Conservation (phyloP, 1,140 invertebrate species). For the Caerostris darwini region DNA sequence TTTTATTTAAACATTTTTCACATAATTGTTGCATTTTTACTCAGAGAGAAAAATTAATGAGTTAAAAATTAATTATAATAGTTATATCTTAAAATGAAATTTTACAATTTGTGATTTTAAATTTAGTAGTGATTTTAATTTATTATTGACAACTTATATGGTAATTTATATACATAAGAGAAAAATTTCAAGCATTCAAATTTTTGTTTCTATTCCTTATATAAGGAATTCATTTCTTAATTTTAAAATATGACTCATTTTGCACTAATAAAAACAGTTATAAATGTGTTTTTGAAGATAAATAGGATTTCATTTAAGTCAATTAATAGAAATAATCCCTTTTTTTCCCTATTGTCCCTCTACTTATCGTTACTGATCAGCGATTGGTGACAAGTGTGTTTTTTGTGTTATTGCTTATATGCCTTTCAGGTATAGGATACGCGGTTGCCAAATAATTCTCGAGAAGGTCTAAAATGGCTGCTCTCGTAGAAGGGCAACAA, state of each 20-base stretch:
- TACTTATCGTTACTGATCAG: slow-evolving; percentile 50
- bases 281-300: neutral
- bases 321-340: neutral
- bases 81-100: no score
- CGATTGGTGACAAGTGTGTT: slow-evolving; percentile 68
- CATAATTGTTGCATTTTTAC: no score
- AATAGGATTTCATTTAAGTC: neutral
- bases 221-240: neutral
- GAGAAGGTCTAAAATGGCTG: slow-evolving; percentile 90
- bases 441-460: slow-evolving; percentile 74
- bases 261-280: neutral
- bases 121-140: no score
- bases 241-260: neutral
- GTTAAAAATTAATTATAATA: no score
- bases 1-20: no score
- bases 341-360: slow-evolving; percentile 24
- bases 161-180: no score
- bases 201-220: neutral
- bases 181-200: no score
- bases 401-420: slow-evolving; percentile 67
- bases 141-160: no score
- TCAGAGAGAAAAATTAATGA: no score
- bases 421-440: slow-evolving; percentile 76
- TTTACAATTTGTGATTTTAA: no score
- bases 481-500: slow-evolving; percentile 95